Evolutionary conservation across 1,140 invertebrate genomes (phyloP), one percentile per base, ranked within the genome.

Genomic region (Lepidotrigona ventralis): DNA sequence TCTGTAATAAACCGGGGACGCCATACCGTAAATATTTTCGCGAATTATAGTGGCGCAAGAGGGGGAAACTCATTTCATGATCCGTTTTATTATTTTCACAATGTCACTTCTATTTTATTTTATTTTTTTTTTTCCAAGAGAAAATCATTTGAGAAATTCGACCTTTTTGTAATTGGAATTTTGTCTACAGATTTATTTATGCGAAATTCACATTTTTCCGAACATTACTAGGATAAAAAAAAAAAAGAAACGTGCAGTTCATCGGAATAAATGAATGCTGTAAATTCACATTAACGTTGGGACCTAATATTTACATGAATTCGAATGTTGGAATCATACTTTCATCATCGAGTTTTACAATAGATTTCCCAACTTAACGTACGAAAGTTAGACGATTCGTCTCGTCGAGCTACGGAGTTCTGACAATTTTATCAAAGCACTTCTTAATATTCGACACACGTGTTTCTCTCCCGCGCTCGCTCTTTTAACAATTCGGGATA

Each of bases 1-100:
- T 78, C 75, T 78, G 66, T 83, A 83, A 83, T 83, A 77, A 83
- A 53, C 66, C 75, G 81, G 81, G 39, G 71, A 78, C 63, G 63
- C 23, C n/a, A 33, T n/a, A 12, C 72, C 72, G 79, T 54, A 81
- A 81, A 66, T 81, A 81, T 75, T 60, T 74, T 63, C 56, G 71
- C 60, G 54, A 74, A 81, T 75, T 66, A 58, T 14, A 71, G 39
- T 51, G 17, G 53, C 33, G 39, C 39, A 9, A n/a, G 3, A 6
- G 17, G 9, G 46, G 17, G 19, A 69, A 79, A 79, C 11, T 15
- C 8, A 26, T 69, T 79, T 79, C 76, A 79, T 79, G 51, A 79
- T 79, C 64, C 56, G 64, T 56, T 69, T 79, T 39, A 69, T 39
- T 51, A 60, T 29, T 53, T 26, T 74, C n/a, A n/a, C 19, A 17